Conservation (phyloP, 2,888 invertebrate genomes). For the Pharmacophagus antenor region DNA sequence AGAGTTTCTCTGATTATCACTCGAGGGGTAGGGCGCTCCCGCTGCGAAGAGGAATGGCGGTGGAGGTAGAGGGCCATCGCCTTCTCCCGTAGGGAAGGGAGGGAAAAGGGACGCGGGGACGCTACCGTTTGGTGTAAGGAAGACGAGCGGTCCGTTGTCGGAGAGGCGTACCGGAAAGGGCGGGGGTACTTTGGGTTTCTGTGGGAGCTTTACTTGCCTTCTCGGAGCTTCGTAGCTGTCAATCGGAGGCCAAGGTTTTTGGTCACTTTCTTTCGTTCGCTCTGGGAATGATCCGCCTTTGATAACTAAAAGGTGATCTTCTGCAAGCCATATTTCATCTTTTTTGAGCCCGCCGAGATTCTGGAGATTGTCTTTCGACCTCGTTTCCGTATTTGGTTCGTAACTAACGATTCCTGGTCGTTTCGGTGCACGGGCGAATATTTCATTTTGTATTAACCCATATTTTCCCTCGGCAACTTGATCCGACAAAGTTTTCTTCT, state of each 20-base stretch:
- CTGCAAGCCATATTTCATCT: constrained; percentile 94
- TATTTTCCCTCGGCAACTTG: constrained; percentile 95
- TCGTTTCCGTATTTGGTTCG: constrained; percentile 88
- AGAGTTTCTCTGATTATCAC: constrained; percentile 84
- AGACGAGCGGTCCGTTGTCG: constrained; percentile 92
- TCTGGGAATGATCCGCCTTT: constrained; percentile 88
- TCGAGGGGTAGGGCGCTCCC: constrained; percentile 75
- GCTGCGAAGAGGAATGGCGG: constrained; percentile 82
- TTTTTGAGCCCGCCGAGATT: constrained; percentile 91
- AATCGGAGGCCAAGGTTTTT: constrained; percentile 87
- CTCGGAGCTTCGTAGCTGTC: constrained; percentile 91
- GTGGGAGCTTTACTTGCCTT: constrained; percentile 91
- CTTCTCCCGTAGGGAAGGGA: constrained; percentile 84
- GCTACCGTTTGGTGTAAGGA: constrained; percentile 90
- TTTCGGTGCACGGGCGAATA: constrained; percentile 85
- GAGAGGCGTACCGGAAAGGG: constrained; percentile 95
- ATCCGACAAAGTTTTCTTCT: constrained; percentile 92
- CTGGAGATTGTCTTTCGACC: constrained; percentile 87
- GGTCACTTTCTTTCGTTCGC: constrained; percentile 66
- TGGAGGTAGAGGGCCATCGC: constrained; percentile 76
- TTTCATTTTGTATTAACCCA: constrained; percentile 91
- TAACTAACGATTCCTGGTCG: constrained; percentile 92
- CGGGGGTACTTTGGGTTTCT: constrained; percentile 92
- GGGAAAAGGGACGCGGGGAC: constrained; percentile 85
- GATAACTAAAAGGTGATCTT: constrained; percentile 91